These are phyloP conservation scores for Muschampia plurimacula DNA, from an alignment of 2,888 invertebrate genomes.

Conservation along the genomic window DNA sequence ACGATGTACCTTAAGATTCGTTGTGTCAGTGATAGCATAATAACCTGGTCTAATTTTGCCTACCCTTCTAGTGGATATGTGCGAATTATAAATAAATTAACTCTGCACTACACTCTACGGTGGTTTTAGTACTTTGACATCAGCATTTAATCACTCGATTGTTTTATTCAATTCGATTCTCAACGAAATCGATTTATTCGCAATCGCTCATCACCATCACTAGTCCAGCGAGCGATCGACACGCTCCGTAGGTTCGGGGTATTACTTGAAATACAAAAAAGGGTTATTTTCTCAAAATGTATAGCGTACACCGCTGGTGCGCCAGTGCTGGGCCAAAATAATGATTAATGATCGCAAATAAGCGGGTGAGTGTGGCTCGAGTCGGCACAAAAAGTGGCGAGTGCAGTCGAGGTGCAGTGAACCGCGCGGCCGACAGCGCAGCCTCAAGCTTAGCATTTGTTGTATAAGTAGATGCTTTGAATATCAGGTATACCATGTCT, in stretches of 20 bases:
- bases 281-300: slow-evolving; percentile 83
- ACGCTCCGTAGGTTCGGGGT: slow-evolving; percentile 57
- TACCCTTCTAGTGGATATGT: neutral
- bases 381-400: slow-evolving; percentile 69
- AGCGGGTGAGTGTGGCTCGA: slow-evolving; percentile 76
- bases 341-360: slow-evolving; percentile 86
- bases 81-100: neutral
- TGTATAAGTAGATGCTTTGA: neutral
- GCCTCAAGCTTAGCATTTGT: slow-evolving; percentile 18
- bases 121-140: neutral
- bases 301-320: slow-evolving; percentile 59
- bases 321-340: slow-evolving; percentile 77
- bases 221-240: slow-evolving; percentile 48
- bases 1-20: too few relatives aligned
- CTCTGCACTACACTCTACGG: neutral
- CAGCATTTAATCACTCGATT: neutral
- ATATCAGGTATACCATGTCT: neutral
- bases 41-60: too few relatives aligned
- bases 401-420: slow-evolving; percentile 70
- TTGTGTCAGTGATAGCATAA: too few relatives aligned
- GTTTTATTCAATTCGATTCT: neutral
- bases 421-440: slow-evolving; percentile 51
- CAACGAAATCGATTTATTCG: neutral
- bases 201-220: slow-evolving; percentile 10
- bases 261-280: slow-evolving; percentile 72